Percentiles rank a stretch among this genome's conserved stretches.
phyloP scores from a whole-genome alignment of 2,113 vertebrate species.

The Rhipidura dahli region DNA sequence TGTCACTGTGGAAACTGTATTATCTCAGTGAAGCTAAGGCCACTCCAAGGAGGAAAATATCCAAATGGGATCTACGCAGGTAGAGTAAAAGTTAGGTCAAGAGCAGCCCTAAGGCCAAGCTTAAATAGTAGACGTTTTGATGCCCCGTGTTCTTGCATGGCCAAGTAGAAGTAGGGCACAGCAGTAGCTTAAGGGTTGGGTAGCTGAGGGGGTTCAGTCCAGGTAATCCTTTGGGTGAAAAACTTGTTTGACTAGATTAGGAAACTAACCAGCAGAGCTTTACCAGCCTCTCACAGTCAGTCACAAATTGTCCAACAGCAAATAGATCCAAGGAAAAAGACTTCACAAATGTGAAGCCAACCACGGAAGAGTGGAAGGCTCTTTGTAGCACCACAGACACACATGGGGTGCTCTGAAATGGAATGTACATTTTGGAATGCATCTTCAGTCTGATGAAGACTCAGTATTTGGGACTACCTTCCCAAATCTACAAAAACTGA shows the following conservation, averaged over 20 bases:
- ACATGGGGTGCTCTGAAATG: background rate
- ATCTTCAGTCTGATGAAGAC: background rate
- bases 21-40: background rate
- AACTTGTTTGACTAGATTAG: background rate
- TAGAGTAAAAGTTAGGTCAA: background rate
- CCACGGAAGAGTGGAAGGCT: background rate
- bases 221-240: background rate
- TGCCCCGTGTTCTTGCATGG: background rate
- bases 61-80: background rate
- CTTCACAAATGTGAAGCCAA: background rate
- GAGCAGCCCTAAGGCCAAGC: background rate
- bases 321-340: background rate
- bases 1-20: background rate
- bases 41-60: background rate
- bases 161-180: background rate
- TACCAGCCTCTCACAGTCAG: background rate
- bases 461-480: background rate
- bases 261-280: background rate
- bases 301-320: background rate
- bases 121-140: background rate
- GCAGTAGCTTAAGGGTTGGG: background rate
- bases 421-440: background rate
- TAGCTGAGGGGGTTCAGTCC: background rate
- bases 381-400: background rate
- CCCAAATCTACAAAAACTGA: background rate